Evolutionary conservation across 2,797 vertebrate species (phyloP).

Genomic region (Poeciliopsis gracilis): DNA sequence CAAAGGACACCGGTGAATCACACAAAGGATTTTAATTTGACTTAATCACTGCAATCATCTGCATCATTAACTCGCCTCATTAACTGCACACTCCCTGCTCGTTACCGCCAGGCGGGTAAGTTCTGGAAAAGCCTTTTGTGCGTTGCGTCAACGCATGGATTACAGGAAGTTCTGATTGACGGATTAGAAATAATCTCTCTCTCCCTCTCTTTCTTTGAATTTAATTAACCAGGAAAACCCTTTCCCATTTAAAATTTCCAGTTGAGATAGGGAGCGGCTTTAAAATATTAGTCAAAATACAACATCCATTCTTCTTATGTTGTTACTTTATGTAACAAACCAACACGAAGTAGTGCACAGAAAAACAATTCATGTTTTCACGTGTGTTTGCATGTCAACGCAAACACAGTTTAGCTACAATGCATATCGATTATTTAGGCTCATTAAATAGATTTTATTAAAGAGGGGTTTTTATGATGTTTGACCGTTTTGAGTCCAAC

Average conservation of each 20-base stretch:
- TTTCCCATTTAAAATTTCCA: not conserved
- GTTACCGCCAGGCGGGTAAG: not conserved
- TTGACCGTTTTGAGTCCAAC: not conserved
- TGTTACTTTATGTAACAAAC: not conserved
- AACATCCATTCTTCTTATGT: not conserved
- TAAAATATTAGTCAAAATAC: not conserved
- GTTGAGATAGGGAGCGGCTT: not conserved
- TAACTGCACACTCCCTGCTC: not conserved
- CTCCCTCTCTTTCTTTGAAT: not conserved
- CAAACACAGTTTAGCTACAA: not conserved
- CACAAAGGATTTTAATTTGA: constrained; percentile 36
- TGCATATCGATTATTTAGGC: not conserved
- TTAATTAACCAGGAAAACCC: not conserved
- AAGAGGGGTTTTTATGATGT: not conserved
- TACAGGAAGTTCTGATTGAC: constrained; percentile 1
- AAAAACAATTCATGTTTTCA: not conserved
- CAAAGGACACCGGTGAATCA: constrained; percentile 19
- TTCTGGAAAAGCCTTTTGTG: not conserved
- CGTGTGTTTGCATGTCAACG: not conserved
- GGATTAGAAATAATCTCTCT: not conserved
- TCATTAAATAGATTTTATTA: not conserved
- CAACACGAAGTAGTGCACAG: not conserved
- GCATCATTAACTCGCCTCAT: constrained; percentile 20
- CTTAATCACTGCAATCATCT: constrained; percentile 32
- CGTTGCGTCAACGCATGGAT: constrained; percentile 1